These are phyloP conservation scores for Etheostoma perlongum DNA, from an alignment of 2,797 vertebrate species.

Conservation along the genomic window DNA sequence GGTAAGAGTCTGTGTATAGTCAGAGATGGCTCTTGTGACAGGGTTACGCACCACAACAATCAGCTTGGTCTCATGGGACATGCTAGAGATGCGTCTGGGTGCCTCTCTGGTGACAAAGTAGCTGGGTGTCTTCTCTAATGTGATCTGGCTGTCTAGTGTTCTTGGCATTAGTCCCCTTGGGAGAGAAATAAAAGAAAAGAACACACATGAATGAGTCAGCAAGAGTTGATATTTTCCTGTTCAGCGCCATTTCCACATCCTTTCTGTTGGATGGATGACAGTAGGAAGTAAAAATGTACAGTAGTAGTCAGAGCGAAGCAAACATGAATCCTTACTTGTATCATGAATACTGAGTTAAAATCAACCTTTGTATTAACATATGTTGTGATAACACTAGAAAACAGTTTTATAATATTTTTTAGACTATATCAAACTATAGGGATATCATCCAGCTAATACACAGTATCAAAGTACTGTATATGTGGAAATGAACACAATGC, in stretches of 20 bases:
- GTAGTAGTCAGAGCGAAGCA: not conserved
- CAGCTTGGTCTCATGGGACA: conserved; percentile 94
- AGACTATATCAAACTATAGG: not conserved
- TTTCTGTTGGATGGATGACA: conserved; percentile 41
- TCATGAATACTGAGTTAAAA: not conserved
- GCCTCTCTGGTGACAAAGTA: conserved; percentile 97
- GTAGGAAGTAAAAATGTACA: not conserved
- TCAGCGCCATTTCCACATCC: conserved; percentile 35
- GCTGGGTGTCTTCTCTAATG: conserved; percentile 97
- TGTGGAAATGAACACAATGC: conserved; percentile 5
- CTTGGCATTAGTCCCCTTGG: conserved; percentile 95
- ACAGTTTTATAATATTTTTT: not conserved
- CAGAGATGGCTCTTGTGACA: conserved; percentile 96
- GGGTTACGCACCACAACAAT: conserved; percentile 98
- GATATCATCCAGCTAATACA: not conserved
- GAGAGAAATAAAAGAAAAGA: conserved; percentile 49
- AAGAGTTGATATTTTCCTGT: conserved; percentile 41
- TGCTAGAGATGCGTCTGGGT: conserved; percentile 90
- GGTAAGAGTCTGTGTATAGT: conserved; percentile 97
- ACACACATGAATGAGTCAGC: conserved; percentile 53
- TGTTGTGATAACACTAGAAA: not conserved
- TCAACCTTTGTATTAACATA: not conserved
- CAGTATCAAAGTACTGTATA: not conserved
- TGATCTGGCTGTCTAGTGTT: conserved; percentile 94
- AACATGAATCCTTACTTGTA: not conserved